Base-by-base conservation (phyloP, 1,140 invertebrate genomes). In the Neelides sp. region DNA sequence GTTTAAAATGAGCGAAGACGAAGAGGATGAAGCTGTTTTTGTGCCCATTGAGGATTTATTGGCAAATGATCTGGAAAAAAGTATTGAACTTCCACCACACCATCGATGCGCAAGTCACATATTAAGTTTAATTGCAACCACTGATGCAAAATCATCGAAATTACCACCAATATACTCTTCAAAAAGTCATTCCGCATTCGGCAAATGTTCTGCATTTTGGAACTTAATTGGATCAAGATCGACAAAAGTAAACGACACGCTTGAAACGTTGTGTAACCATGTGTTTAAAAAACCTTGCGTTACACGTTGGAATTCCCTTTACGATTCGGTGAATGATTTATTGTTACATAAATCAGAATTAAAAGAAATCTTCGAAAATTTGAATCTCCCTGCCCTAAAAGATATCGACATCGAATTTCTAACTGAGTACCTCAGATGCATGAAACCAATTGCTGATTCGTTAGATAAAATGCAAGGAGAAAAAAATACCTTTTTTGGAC, bases 361-460 rank as follows among this genome's bases (percentile, higher is more conserved):
- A 3, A 20, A 42, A 2, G n/a, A 4, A 19, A 43, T 51, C 13
- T 51, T 19, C 22, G 17, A 28, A n/a, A 15, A 4, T 27, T 32
- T 44, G 8, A 30, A 44, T 22, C 10, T 51, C 7, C 15, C n/a
- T 12, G 7, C 32, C 8, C 15, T 51, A 7, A 22, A 43, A 20
- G 24, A 34, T 2, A 51, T 2, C n/a, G 49, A 51, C 24, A 5
- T 51, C 4, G 49, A 51, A 22, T 51, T 51, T 22, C 24, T 51
- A 20, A 22, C 42, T 15, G 40, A 51, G 49, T 51, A 51, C 24
- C 3, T 5, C 2, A 43, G 15, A 13, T 48, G 10, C 17, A 24
- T 32, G 10, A 15, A 7, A 3, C 49, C 49, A 4, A 17, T 51
- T 3, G 23, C 49, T 4, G 22, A 43, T n/a, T 39, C 23, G 5